phyloP scores from a whole-genome alignment of 2,797 vertebrate species.

The Bovichtus diacanthus region DNA sequence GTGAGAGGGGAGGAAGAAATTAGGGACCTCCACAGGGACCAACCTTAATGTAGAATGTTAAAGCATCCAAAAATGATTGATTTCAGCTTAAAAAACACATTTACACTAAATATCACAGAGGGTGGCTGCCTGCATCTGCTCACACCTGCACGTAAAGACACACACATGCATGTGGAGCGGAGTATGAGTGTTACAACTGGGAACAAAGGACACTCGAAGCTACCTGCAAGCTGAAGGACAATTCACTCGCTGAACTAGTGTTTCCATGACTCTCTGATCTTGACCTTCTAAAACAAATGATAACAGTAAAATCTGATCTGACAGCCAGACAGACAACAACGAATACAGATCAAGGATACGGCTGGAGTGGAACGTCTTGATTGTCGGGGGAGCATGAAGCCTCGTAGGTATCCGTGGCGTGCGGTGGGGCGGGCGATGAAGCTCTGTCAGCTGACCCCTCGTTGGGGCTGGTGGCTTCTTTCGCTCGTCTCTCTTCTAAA shows the following conservation, averaged over 20 bases:
- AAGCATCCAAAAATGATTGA: constrained; percentile 37
- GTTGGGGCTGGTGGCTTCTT: not conserved
- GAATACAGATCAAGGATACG: constrained; percentile 80
- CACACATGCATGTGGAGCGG: not conserved
- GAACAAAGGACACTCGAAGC: not conserved
- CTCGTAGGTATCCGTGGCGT: not conserved
- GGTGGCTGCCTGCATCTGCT: not conserved
- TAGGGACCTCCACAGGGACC: constrained; percentile 85
- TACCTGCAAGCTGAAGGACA: not conserved
- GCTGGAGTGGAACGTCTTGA: constrained; percentile 38
- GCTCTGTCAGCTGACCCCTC: constrained; percentile 14
- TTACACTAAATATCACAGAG: not conserved
- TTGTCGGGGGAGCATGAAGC: constrained; percentile 11
- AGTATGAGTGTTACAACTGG: not conserved
- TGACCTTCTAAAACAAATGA: not conserved
- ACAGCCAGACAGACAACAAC: not conserved
- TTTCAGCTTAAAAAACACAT: not conserved
- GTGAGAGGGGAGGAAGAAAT: constrained; percentile 94
- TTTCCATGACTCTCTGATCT: constrained; percentile 5
- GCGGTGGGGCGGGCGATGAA: constrained; percentile 18
- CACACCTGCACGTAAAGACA: not conserved
- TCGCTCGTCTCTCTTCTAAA: constrained; percentile 5
- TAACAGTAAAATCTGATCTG: not conserved
- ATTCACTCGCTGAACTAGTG: not conserved
- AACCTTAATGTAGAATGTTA: constrained; percentile 84